Percentiles rank a stretch among this genome's conserved stretches.
phyloP scores from a whole-genome alignment of 1,140 invertebrate species.

The Schlechtendalia chinensis region DNA sequence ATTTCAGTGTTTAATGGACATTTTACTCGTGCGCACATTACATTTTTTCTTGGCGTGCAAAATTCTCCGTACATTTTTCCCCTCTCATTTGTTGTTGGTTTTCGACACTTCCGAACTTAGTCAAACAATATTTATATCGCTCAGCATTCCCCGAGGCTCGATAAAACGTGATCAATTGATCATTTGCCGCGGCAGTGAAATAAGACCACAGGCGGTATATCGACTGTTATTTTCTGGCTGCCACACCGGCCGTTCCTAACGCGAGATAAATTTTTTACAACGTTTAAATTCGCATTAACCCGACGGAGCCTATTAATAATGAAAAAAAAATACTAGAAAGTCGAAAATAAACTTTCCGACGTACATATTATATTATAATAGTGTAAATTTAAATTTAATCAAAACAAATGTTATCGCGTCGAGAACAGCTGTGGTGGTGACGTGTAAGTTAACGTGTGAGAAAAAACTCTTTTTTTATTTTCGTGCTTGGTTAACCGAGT shows the following conservation, averaged over 20 bases:
- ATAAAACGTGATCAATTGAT: background rate
- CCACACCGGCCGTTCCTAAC: too few relatives aligned
- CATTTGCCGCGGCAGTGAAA: background rate
- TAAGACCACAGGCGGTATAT: background rate
- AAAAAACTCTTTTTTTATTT: background rate
- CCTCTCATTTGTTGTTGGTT: background rate
- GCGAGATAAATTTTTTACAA: background rate
- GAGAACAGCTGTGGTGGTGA: background rate
- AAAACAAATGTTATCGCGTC: background rate
- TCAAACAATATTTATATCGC: background rate
- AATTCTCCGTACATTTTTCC: background rate
- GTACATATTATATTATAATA: too few relatives aligned
- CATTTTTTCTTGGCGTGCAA: too few relatives aligned
- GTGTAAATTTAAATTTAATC: slow-evolving; percentile 23
- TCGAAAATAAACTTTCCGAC: background rate
- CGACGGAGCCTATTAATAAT: background rate
- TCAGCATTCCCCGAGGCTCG: background rate
- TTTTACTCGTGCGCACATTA: too few relatives aligned
- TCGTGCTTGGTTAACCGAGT: slow-evolving; percentile 20
- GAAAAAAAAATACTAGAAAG: background rate
- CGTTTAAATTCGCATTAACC: background rate
- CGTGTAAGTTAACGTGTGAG: background rate
- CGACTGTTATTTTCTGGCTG: background rate
- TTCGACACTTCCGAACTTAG: background rate
- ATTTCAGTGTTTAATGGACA: too few relatives aligned